Conservation (phyloP, 2,113 vertebrate genomes). For the Steatornis caripensis region DNA sequence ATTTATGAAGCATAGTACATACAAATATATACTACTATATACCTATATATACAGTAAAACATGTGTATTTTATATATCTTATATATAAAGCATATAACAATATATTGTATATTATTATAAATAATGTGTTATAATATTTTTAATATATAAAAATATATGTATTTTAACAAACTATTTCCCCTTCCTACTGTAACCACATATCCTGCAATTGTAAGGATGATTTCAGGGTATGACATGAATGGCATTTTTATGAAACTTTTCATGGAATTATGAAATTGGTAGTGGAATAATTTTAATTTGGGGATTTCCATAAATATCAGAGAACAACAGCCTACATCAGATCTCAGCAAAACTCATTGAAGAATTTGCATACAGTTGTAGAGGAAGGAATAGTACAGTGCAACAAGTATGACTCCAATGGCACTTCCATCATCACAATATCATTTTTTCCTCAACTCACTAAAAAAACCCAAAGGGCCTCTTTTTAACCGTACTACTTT, state of each 20-base stretch:
- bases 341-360: neutral
- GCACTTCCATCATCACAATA: neutral
- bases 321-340: neutral
- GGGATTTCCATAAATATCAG: constrained; percentile 56
- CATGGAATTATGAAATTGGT: constrained; percentile 34
- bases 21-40: neutral
- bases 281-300: constrained; percentile 9
- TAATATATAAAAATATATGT: neutral
- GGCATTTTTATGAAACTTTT: constrained; percentile 21
- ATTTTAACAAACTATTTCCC: neutral
- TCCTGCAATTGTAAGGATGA: neutral
- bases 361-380: neutral
- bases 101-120: neutral
- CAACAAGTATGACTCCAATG: neutral
- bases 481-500: neutral
- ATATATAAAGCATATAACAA: neutral
- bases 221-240: constrained; percentile 15
- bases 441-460: neutral
- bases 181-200: neutral
- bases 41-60: neutral
- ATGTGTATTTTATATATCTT: neutral
- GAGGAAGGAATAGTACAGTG: neutral
- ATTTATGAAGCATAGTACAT: neutral
- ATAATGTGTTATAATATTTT: neutral
- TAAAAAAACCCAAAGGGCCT: neutral